phyloP scores from a whole-genome alignment of 1,140 invertebrate species.

The Drosophila arawakana region DNA sequence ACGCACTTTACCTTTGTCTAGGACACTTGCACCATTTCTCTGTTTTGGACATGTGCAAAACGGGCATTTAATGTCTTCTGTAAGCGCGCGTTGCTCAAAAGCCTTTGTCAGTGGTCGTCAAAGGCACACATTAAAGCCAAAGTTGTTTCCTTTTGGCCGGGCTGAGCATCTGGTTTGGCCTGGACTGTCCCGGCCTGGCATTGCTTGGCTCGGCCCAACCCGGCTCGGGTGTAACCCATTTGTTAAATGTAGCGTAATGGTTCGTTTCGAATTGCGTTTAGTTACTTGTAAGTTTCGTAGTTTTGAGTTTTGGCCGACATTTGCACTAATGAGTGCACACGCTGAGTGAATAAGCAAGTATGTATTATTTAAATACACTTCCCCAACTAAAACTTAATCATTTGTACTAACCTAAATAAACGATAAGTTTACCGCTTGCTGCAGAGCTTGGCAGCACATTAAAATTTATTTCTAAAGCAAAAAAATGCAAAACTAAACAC shows the following conservation, averaged over 20 bases:
- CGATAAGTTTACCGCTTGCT: slow-evolving; percentile 5
- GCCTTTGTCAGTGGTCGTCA: slow-evolving; percentile 63
- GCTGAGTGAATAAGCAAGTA: slow-evolving; percentile 22
- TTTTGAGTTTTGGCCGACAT: slow-evolving; percentile 63
- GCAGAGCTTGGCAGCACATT: slow-evolving; percentile 31
- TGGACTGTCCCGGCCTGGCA: not conserved
- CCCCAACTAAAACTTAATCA: slow-evolving; percentile 20
- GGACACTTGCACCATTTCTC: slow-evolving; percentile 50
- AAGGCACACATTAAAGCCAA: slow-evolving; percentile 52
- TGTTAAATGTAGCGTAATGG: slow-evolving; percentile 76
- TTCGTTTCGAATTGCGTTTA: slow-evolving; percentile 71
- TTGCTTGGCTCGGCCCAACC: not conserved
- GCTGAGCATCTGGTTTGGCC: not conserved
- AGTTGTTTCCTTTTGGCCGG: not conserved
- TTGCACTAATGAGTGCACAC: slow-evolving; percentile 78
- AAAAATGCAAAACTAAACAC: slow-evolving; percentile 62
- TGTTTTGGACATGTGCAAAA: slow-evolving; percentile 77
- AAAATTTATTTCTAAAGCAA: slow-evolving; percentile 37
- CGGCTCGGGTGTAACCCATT: slow-evolving; percentile 62
- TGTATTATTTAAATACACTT: slow-evolving; percentile 16
- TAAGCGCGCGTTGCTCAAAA: slow-evolving; percentile 52
- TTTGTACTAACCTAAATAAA: slow-evolving; percentile 19
- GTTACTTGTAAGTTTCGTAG: slow-evolving; percentile 55
- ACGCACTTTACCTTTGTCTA: slow-evolving; percentile 71
- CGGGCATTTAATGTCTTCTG: slow-evolving; percentile 69